Conservation (phyloP, 2,888 invertebrate species). For the Maniola hyperantus region DNA sequence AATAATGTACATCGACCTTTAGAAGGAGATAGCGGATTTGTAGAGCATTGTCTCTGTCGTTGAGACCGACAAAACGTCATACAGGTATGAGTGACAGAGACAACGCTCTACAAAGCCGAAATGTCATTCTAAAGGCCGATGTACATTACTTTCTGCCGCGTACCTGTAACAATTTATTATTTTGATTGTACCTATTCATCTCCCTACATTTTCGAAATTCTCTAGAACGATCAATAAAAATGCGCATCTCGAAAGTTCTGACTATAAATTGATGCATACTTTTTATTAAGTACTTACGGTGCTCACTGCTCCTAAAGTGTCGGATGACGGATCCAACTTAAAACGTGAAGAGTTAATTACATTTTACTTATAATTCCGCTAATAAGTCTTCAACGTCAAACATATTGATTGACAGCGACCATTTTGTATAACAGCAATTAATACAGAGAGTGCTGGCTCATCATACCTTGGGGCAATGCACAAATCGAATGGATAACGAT, state of each 20-base stretch:
- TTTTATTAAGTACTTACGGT: slow-evolving; percentile 8
- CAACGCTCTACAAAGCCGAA: no score
- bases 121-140: no score
- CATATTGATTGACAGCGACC: slow-evolving; percentile 64
- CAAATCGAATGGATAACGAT: slow-evolving; percentile 24
- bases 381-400: slow-evolving; percentile 44
- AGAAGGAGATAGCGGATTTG: no score
- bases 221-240: neutral
- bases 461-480: slow-evolving; percentile 48
- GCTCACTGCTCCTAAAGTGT: slow-evolving; percentile 13
- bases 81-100: no score
- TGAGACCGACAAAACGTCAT: no score
- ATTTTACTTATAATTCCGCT: slow-evolving; percentile 40
- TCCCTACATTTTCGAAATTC: neutral
- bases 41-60: no score
- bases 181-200: no score
- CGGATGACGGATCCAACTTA: slow-evolving; percentile 14
- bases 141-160: no score
- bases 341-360: slow-evolving; percentile 37
- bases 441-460: slow-evolving; percentile 63
- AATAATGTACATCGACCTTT: no score
- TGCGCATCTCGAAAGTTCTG: neutral
- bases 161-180: no score
- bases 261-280: neutral
- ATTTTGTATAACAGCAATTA: slow-evolving; percentile 74